Conservation (phyloP, 2,113 vertebrate species). For the Protomyctophum bolini region DNA sequence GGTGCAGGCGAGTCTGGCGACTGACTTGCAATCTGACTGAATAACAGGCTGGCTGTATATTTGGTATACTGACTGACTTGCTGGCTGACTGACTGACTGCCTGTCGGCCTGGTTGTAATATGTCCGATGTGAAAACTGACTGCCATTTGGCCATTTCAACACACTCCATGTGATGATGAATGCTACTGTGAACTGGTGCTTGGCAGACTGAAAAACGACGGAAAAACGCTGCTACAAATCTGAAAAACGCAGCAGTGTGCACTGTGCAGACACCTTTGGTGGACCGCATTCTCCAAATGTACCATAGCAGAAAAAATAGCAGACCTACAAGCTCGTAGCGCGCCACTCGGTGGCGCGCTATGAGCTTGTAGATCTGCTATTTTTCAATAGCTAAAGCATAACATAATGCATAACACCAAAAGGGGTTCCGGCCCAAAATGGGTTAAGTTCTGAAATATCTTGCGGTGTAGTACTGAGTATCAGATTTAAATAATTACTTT, state of each 20-base stretch:
- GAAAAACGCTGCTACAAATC: neutral
- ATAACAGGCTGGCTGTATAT: too few relatives aligned
- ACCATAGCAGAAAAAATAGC: too few relatives aligned
- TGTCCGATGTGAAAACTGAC: neutral
- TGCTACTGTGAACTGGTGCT: too few relatives aligned
- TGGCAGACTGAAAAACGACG: neutral
- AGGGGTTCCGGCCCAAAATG: too few relatives aligned
- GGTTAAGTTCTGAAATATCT: neutral
- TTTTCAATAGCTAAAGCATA: too few relatives aligned
- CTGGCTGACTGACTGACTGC: slow-evolving; percentile 2
- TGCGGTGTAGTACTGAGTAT: too few relatives aligned
- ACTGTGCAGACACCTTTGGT: neutral
- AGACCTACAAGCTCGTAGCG: too few relatives aligned
- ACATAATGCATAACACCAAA: too few relatives aligned
- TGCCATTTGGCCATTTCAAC: neutral
- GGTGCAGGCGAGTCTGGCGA: too few relatives aligned
- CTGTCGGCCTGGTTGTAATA: neutral
- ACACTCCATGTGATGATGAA: slow-evolving; percentile 2
- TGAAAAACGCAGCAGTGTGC: neutral
- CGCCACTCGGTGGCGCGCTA: too few relatives aligned
- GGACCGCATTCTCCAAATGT: slow-evolving; percentile 1
- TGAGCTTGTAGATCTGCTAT: too few relatives aligned
- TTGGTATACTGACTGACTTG: neutral
- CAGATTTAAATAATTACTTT: slow-evolving; percentile 1
- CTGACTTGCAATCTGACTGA: too few relatives aligned